Evolutionary conservation across 1,140 invertebrate species (phyloP), one percentile per base, ranked within the genome.

Genomic region (Tetramorium parvispinum): DNA sequence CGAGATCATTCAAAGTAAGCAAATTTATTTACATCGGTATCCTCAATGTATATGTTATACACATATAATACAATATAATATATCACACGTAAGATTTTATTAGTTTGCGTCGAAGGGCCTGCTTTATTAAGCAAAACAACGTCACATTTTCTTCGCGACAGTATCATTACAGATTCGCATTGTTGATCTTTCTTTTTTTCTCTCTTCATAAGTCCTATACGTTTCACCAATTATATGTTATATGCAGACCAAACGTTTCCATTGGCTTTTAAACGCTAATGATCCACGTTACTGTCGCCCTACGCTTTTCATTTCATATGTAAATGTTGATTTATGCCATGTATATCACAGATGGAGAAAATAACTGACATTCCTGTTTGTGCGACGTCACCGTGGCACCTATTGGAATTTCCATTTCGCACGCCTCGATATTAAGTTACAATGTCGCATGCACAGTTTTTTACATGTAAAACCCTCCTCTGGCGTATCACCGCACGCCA

Each of bases 321-420:
- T 49, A 66, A 37, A 32, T 57, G 65, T 71, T 82, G 68, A 82
- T 82, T 66, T 71, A 57, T 57, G 65, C 46, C 53, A 70, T 11
- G 43, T 66, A 66, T 79, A 66, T 79, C 76, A 78, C 55, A 55
- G 16, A 32, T 27, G 49, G 65, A 57, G 51, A 57, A 55, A 68
- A 49, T 68, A 70, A 82, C 37, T 57, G 63, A 57, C 21, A 71
- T 81, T 68, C 2, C 63, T 68, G 16, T 68, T 82, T 71, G 40
- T 16, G 2, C 79, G 11, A 82, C 55, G 40, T 82, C 79, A 71
- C 5, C 21, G 10, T 40, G 37, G 10, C 27, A 32, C 21, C 21
- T 70, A 16, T 70, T 46, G 24, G 24, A 59, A 1, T 18, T 16
- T 37, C 24, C n/a, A 7, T 40, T 79, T 65, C 27, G 1, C 27